Conservation (phyloP, 2,113 vertebrate species). For the Datnioides undecimradiatus region DNA sequence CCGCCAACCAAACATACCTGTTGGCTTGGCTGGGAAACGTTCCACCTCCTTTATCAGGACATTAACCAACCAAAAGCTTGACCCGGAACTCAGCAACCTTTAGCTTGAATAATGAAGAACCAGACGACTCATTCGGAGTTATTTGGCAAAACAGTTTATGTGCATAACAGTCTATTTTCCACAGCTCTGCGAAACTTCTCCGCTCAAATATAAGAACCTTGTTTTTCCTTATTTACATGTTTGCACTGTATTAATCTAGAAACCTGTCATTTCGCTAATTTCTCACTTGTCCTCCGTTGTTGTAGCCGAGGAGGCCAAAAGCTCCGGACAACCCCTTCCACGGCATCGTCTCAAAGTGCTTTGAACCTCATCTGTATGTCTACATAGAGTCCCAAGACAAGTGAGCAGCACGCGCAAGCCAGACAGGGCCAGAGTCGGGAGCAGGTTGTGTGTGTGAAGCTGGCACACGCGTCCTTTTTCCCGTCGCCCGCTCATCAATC, state of each 20-base stretch:
- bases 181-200: neutral
- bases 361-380: conserved; percentile 98
- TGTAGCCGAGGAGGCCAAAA: conserved; percentile 96
- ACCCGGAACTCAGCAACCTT: no score
- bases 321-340: conserved; percentile 97
- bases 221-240: no score
- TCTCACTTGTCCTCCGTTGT: conserved; percentile 45
- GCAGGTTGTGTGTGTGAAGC: conserved; percentile 58
- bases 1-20: no score
- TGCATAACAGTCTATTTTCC: neutral
- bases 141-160: neutral
- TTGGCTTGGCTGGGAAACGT: no score
- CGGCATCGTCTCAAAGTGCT: conserved; percentile 98
- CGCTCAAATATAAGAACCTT: neutral
- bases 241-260: no score
- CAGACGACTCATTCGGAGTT: no score
- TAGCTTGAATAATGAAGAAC: no score
- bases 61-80: neutral
- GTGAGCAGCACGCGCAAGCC: conserved; percentile 85
- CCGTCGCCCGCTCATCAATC: conserved; percentile 65
- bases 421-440: conserved; percentile 30
- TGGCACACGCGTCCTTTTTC: conserved; percentile 63
- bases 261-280: conserved; percentile 22
- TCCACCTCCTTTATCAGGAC: no score
- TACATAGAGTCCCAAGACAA: conserved; percentile 99